A percentile compares a stretch with the other conserved stretches of the same genome.
Conservation (phyloP, 2,888 invertebrate species). For the Phalera bucephala region DNA sequence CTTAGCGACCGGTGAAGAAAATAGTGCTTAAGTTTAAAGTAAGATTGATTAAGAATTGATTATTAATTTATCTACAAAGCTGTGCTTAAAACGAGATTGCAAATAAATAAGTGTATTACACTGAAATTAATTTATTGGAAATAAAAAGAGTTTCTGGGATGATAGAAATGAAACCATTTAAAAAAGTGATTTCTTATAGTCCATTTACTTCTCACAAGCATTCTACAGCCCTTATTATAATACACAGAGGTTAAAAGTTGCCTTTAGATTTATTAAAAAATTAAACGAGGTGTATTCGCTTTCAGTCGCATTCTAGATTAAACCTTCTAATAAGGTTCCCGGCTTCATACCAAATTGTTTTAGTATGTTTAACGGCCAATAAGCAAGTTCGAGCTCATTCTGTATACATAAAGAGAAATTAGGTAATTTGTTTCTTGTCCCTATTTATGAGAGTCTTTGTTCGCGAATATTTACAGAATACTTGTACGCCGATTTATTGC, state of each 20-base stretch:
- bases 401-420: conserved; percentile 68
- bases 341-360: conserved; percentile 64
- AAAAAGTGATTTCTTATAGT: conserved; percentile 7
- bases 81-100: no score
- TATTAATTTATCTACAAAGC: no score
- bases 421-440: conserved; percentile 67
- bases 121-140: no score
- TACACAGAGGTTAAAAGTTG: conserved; percentile 27
- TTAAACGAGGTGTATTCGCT: conserved; percentile 51
- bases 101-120: no score
- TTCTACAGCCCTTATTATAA: conserved; percentile 10
- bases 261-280: conserved; percentile 56
- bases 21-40: no score
- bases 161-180: no score
- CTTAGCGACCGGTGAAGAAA: no score
- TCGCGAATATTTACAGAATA: conserved; percentile 45
- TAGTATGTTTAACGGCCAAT: conserved; percentile 68
- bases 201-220: conserved; percentile 21
- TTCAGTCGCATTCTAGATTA: conserved; percentile 54
- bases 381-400: conserved; percentile 65
- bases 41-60: no score
- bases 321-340: conserved; percentile 64
- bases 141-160: no score
- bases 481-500: conserved; percentile 42
- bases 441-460: conserved; percentile 53